A percentile compares a stretch with the other conserved stretches of the same genome.
These are phyloP conservation scores for Magallana nippona DNA, from an alignment of 2,888 invertebrate species.

Conservation along the genomic window DNA sequence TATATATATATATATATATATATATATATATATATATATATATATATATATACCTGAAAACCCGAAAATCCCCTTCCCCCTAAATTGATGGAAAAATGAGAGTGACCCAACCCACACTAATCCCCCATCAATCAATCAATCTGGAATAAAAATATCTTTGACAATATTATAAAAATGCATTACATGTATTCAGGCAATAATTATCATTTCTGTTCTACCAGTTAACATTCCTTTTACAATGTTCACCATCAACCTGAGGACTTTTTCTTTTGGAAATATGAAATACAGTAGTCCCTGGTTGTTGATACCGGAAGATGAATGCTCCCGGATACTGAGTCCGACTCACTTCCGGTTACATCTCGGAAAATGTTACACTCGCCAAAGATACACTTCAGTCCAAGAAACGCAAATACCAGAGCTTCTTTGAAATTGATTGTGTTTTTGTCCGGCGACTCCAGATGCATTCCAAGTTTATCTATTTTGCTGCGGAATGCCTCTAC, in stretches of 20 bases:
- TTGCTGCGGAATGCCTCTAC: constrained; percentile 60
- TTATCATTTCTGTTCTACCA: too few species aligned
- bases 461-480: constrained; percentile 57
- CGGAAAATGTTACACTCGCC: constrained; percentile 70
- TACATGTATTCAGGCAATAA: too few species aligned
- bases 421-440: constrained; percentile 75
- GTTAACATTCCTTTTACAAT: too few species aligned
- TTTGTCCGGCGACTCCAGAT: constrained; percentile 64
- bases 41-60: too few species aligned
- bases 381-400: constrained; percentile 72
- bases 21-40: too few species aligned
- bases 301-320: constrained; percentile 67
- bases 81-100: too few species aligned
- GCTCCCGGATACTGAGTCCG: constrained; percentile 71
- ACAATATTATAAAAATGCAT: too few species aligned
- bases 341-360: constrained; percentile 70
- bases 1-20: too few species aligned
- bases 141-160: too few species aligned
- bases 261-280: constrained; percentile 26
- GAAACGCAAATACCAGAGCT: constrained; percentile 74
- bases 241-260: background rate
- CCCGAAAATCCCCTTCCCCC: too few species aligned
- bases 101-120: too few species aligned
- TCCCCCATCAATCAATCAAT: too few species aligned
- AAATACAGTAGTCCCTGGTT: background rate